Base-by-base conservation (phyloP, 2,797 vertebrate genomes). In the Pantherophis alleghaniensis region DNA sequence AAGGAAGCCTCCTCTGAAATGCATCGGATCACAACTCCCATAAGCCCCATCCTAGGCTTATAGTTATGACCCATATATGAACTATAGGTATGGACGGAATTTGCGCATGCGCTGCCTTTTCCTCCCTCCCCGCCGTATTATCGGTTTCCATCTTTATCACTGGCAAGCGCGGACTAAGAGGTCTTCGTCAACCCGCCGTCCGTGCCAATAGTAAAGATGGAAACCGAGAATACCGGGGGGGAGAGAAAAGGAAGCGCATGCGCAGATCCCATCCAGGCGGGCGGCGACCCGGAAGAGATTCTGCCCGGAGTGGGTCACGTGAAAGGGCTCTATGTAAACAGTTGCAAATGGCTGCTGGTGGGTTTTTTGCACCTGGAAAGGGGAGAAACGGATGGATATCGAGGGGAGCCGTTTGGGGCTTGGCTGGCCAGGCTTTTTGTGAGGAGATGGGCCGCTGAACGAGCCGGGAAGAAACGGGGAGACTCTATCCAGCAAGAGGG, bases 241-340 rank as follows among this genome's bases (percentile, higher is more conserved):
- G 2, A 24, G 11, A 53, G 12, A 26, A 0, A 18, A 2, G 0
- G 2, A 0, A 0, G 7, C 14, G 16, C 53, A 0, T 57, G 86
- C 26, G 37, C 6, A 18, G 1, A 55, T n/a, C 14, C 14, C 26
- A 7, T 1, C 12, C 4, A 32, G 7, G 13, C 13, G 0, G 1
- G 28, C 32, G 10, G 24, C 57, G 26, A 91, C 61, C 89, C 89
- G 92, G 92, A 93, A 91, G 20, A 18, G 5, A 3, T 28, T 42
- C 7, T 11, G 74, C 9, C 28, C 7, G 6, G 28, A 1, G 28
- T 2, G 56, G 92, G 87, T 92, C 88, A 86, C 55, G 74, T 92
- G 92, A 86, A 47, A 90, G n/a, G 1, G 59, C n/a, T 63, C 47
- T 42, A 86, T 86, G 14, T 13, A 63, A 28, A 9, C 56, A 56